A percentile compares a stretch with the other conserved stretches of the same genome.
phyloP scores from a whole-genome alignment of 2,888 invertebrate species.

The Euzophera pinguis region DNA sequence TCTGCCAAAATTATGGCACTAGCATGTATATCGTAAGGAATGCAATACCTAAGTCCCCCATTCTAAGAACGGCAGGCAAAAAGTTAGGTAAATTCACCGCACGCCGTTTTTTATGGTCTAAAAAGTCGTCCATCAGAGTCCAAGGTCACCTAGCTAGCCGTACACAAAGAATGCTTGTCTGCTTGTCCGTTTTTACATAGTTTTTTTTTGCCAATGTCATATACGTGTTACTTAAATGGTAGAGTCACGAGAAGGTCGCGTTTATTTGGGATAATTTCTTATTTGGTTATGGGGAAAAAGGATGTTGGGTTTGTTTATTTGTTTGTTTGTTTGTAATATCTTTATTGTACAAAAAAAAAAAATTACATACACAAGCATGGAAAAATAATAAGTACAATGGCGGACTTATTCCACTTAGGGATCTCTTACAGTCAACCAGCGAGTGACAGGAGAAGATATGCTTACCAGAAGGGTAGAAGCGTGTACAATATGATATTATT shows the following conservation, averaged over 20 bases:
- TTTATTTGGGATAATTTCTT: slow-evolving; percentile 63
- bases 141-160: slow-evolving; percentile 72
- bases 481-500: no score
- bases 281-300: slow-evolving; percentile 53
- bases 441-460: no score
- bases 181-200: slow-evolving; percentile 60
- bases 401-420: no score
- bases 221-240: slow-evolving; percentile 56
- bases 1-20: slow-evolving; percentile 70
- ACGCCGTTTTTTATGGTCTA: slow-evolving; percentile 62
- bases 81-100: slow-evolving; percentile 77
- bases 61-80: slow-evolving; percentile 70
- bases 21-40: slow-evolving; percentile 56
- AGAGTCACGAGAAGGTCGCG: slow-evolving; percentile 71
- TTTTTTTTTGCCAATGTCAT: slow-evolving; percentile 71
- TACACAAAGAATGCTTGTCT: slow-evolving; percentile 73
- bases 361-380: no score
- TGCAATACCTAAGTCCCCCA: slow-evolving; percentile 57
- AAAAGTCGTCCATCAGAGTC: slow-evolving; percentile 70
- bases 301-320: slow-evolving; percentile 31
- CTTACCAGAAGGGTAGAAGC: no score
- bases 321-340: background rate
- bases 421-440: no score
- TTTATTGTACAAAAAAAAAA: no score
- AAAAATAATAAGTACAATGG: no score